Evolutionary conservation across 1,140 invertebrate species (phyloP).

Genomic region (Ostrea edulis): DNA sequence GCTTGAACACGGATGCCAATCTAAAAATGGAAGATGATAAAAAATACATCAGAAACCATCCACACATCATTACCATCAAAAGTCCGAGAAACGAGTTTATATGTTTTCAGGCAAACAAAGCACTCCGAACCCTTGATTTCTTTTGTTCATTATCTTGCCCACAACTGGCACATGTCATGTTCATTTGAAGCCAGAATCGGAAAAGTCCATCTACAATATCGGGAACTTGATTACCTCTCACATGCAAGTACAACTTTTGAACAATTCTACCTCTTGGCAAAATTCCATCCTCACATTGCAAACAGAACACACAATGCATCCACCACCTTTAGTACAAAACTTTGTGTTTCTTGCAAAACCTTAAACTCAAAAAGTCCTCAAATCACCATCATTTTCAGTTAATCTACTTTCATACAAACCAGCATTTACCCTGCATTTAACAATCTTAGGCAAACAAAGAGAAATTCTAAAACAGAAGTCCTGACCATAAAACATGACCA

Average conservation of each 20-base stretch:
- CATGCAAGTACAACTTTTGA: background rate
- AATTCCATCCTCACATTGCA: background rate
- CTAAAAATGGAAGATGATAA: slow-evolving; percentile 24
- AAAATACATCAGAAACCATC: slow-evolving; percentile 25
- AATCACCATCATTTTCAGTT: background rate
- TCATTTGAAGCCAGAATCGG: slow-evolving; percentile 4
- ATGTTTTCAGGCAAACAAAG: background rate
- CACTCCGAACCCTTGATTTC: background rate
- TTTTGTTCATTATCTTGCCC: slow-evolving; percentile 19
- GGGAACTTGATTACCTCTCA: background rate
- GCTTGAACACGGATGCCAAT: slow-evolving; percentile 58
- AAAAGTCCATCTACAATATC: background rate
- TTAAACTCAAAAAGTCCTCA: background rate
- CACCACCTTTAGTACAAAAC: background rate
- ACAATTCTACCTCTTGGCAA: background rate
- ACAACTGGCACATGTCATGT: background rate
- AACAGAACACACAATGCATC: background rate
- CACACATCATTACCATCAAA: slow-evolving; percentile 36
- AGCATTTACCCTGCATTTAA: background rate
- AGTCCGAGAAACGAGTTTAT: background rate
- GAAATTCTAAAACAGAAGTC: background rate
- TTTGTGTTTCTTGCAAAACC: background rate
- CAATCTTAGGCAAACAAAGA: background rate
- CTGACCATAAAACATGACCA: background rate
- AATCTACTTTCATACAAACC: background rate